Conservation (phyloP, 2,113 vertebrate species). For the Pelecanus crispus region DNA sequence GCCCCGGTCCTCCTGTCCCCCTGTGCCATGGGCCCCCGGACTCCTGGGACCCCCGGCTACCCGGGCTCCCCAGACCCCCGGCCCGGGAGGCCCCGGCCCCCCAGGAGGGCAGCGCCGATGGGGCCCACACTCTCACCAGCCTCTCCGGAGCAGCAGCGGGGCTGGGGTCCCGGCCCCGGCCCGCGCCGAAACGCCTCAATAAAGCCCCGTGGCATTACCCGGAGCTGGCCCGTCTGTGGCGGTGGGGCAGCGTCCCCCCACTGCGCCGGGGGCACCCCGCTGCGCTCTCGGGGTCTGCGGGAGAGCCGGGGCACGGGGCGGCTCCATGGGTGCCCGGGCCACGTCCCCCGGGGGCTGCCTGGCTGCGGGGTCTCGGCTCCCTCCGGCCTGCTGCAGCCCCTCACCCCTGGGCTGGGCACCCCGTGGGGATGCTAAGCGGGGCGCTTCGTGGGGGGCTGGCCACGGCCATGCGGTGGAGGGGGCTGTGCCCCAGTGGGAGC, state of each 20-base stretch:
- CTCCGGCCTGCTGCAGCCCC: background rate
- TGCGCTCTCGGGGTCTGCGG: background rate
- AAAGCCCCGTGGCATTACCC: constrained; percentile 40
- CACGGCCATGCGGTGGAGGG: accelerated
- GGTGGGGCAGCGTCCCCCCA: background rate
- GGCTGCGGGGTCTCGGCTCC: background rate
- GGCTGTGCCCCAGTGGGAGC: background rate
- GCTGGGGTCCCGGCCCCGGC: background rate
- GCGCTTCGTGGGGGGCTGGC: accelerated
- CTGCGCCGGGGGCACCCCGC: accelerated
- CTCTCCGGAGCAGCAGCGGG: constrained; percentile 4
- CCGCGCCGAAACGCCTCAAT: background rate
- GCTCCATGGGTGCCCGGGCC: accelerated
- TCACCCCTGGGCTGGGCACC: accelerated
- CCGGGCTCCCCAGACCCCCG: background rate
- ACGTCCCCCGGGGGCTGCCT: accelerated
- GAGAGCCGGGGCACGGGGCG: accelerated
- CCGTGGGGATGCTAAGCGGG: background rate
- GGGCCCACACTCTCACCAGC: constrained; percentile 31
- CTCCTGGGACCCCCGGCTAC: background rate
- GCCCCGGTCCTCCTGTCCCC: background rate
- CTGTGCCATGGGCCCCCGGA: background rate
- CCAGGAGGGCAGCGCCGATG: background rate
- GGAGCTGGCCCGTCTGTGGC: background rate
- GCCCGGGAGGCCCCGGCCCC: background rate